Evolutionary conservation across 2,113 vertebrate species (phyloP).

Genomic region (Xenopus borealis): DNA sequence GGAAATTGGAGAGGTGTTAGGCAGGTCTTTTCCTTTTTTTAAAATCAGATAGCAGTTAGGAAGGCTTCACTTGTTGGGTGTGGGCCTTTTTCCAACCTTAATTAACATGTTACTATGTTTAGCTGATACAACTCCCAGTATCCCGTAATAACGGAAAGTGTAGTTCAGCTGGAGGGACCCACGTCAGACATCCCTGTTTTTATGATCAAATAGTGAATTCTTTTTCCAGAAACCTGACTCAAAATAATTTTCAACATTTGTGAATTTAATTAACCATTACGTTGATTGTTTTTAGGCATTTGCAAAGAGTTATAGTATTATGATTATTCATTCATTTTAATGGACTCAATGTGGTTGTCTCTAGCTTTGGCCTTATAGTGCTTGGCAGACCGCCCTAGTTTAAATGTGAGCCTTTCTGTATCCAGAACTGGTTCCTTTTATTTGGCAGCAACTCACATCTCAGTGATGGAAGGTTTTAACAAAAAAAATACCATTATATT

Average conservation of each 20-base stretch:
- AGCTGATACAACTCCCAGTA: no score
- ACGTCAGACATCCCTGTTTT: slow-evolving; percentile 8
- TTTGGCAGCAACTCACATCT: slow-evolving; percentile 64
- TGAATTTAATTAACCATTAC: slow-evolving; percentile 63
- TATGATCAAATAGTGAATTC: not conserved
- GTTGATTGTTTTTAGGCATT: slow-evolving; percentile 56
- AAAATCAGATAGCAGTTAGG: no score
- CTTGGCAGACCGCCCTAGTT: slow-evolving; percentile 58
- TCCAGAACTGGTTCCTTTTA: slow-evolving; percentile 66
- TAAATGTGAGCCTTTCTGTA: slow-evolving; percentile 56
- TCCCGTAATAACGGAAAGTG: no score
- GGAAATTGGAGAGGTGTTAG: no score
- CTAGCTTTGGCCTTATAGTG: slow-evolving; percentile 62
- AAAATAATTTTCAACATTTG: slow-evolving; percentile 59
- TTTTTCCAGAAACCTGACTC: slow-evolving; percentile 52
- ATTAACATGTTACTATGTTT: no score
- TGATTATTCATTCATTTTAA: slow-evolving; percentile 63
- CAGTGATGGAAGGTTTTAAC: slow-evolving; percentile 69
- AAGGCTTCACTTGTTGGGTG: no score
- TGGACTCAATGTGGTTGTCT: slow-evolving; percentile 69
- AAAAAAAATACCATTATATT: slow-evolving; percentile 61
- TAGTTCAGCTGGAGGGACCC: no score
- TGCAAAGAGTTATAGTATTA: slow-evolving; percentile 57
- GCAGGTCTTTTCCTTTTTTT: no score
- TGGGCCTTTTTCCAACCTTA: no score